phyloP scores from a whole-genome alignment of 1,140 invertebrate species.

The Leptopilina boulardi region DNA sequence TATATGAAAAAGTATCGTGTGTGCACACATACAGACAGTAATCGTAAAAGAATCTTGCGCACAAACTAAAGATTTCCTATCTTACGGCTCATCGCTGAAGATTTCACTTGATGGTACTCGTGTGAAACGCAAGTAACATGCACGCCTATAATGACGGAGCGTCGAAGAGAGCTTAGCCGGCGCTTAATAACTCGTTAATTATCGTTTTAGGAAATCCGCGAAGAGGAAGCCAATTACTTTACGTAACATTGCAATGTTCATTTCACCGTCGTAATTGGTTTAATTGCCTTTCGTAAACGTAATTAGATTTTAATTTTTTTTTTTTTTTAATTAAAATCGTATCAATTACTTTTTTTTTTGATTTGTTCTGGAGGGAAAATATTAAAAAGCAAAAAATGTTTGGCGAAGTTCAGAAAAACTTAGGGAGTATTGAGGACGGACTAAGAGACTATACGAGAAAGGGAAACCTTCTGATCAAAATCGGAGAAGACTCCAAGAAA shows the following conservation, averaged over 20 bases:
- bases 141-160: slow-evolving; percentile 54
- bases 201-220: slow-evolving; percentile 77
- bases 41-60: slow-evolving; percentile 8
- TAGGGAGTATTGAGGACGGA: no score
- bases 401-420: no score
- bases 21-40: neutral
- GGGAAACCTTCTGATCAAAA: no score
- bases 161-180: slow-evolving; percentile 55
- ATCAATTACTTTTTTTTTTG: neutral
- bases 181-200: slow-evolving; percentile 77
- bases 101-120: slow-evolving; percentile 49
- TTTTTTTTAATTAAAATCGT: neutral
- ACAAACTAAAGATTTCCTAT: slow-evolving; percentile 40
- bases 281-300: slow-evolving; percentile 70
- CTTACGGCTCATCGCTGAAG: slow-evolving; percentile 38
- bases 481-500: no score
- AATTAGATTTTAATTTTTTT: slow-evolving; percentile 34
- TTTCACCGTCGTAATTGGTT: slow-evolving; percentile 74
- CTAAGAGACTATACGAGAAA: no score
- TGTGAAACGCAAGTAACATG: slow-evolving; percentile 48
- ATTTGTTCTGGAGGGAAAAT: neutral
- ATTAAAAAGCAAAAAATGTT: no score
- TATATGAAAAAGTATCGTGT: slow-evolving; percentile 49
- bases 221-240: slow-evolving; percentile 71
- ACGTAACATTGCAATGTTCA: slow-evolving; percentile 68